Conservation (phyloP, 2,113 vertebrate genomes). For the Vireo altiloquus region DNA sequence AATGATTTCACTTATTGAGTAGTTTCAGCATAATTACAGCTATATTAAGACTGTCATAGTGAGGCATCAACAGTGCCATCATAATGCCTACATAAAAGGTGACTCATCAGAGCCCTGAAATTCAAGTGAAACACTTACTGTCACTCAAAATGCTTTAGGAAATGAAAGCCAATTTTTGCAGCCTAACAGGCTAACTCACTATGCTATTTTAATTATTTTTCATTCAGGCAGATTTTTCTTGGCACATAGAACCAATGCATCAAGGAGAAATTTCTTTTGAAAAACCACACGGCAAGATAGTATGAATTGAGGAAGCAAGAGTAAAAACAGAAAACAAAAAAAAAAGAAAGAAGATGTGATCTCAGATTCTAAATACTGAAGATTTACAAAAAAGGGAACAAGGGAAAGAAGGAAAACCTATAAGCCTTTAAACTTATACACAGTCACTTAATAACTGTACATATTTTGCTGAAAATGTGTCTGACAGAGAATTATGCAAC, state of each 20-base stretch:
- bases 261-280: background rate
- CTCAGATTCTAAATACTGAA: background rate
- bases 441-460: background rate
- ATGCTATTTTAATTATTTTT: constrained; percentile 37
- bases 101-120: constrained; percentile 51
- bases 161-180: constrained; percentile 47
- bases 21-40: constrained; percentile 49
- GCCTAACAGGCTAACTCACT: constrained; percentile 21
- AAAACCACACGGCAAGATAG: background rate
- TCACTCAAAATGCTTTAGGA: constrained; percentile 49
- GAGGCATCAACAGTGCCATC: constrained; percentile 57
- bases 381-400: background rate
- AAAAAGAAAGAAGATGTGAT: background rate
- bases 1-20: constrained; percentile 47
- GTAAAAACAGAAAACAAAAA: background rate
- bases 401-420: background rate
- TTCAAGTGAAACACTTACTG: constrained; percentile 50
- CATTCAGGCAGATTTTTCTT: constrained; percentile 31
- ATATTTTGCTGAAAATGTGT: background rate
- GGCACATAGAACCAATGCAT: background rate
- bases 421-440: background rate
- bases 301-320: background rate
- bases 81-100: constrained; percentile 43
- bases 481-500: background rate
- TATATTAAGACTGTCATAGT: constrained; percentile 49